Evolutionary conservation across 2,113 vertebrate species (phyloP).

Genomic region (Lophius piscatorius): DNA sequence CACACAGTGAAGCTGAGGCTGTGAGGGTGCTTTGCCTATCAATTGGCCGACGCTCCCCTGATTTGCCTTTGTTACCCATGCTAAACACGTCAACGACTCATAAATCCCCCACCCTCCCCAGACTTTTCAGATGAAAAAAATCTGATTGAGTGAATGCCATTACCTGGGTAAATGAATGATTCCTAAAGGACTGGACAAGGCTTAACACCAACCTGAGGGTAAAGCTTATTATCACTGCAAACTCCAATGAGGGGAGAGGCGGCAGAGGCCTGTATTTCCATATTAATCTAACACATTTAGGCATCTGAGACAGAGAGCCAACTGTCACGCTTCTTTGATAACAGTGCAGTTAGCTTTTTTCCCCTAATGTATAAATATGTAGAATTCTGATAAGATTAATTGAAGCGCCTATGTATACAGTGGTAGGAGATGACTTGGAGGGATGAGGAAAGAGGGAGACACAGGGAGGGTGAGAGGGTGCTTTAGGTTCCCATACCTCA

Average conservation of each 20-base stretch:
- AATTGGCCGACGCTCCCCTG: conserved; percentile 22
- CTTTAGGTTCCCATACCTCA: conserved; percentile 54
- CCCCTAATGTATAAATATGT: conserved; percentile 81
- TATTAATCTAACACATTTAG: conserved; percentile 78
- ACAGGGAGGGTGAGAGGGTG: conserved; percentile 37
- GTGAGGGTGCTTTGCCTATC: conserved; percentile 18
- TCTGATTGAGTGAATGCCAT: conserved; percentile 79
- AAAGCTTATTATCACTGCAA: conserved; percentile 76
- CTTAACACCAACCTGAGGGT: conserved; percentile 71
- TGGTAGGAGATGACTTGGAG: conserved; percentile 51
- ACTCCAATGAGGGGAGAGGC: conserved; percentile 58
- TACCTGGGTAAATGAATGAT: conserved; percentile 80
- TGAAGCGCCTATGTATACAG: conserved; percentile 76
- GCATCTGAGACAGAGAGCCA: conserved; percentile 68
- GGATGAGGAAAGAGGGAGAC: conserved; percentile 28
- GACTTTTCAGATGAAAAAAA: conserved; percentile 75
- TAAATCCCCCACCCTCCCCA: conserved; percentile 51
- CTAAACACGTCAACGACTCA: conserved; percentile 64
- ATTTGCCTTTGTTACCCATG: conserved; percentile 58
- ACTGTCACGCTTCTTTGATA: conserved; percentile 73
- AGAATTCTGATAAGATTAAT: conserved; percentile 83
- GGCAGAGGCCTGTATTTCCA: conserved; percentile 72
- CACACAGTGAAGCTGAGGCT: conserved; percentile 28
- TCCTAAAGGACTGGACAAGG: conserved; percentile 76
- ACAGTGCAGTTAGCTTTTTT: conserved; percentile 71